Evolutionary conservation across 2,888 invertebrate species (phyloP).

Genomic region (Tiliacea aurago): DNA sequence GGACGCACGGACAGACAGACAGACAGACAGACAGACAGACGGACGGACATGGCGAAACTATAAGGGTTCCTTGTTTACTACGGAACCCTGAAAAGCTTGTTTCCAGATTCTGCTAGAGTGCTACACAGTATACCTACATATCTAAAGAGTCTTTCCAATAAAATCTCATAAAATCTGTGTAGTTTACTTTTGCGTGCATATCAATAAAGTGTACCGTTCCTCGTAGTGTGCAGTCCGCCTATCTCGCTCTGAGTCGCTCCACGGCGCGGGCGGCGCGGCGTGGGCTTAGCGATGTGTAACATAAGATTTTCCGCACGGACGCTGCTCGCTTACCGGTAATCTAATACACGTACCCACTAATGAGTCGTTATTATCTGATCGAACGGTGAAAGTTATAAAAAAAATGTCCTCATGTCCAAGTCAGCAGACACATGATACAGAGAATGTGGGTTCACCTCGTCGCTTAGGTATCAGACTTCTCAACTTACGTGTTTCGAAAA

Average conservation of each 20-base stretch:
- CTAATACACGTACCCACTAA: constrained; percentile 47
- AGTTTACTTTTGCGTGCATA: no score
- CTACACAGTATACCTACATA: not conserved
- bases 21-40: no score
- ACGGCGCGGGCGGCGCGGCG: constrained; percentile 6
- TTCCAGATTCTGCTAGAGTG: not conserved
- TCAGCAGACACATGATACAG: constrained; percentile 36
- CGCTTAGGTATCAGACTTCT: constrained; percentile 31
- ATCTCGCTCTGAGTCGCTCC: constrained; percentile 21
- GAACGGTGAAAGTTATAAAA: constrained; percentile 62
- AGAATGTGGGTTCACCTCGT: constrained; percentile 29
- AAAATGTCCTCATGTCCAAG: constrained; percentile 26
- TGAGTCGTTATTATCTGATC: constrained; percentile 43
- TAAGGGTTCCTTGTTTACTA: no score
- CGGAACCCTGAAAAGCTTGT: no score
- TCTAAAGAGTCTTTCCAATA: not conserved
- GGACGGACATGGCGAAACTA: no score
- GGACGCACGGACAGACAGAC: no score
- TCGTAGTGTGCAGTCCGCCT: not conserved
- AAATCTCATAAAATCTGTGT: not conserved
- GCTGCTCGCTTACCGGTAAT: constrained; percentile 55
- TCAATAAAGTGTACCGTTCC: constrained; percentile 1
- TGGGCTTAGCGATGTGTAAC: constrained; percentile 42
- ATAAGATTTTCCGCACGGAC: constrained; percentile 61
- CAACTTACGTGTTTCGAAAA: constrained; percentile 18